Evolutionary conservation across 2,888 invertebrate species (phyloP).

Genomic region (Eupithecia inturbata): DNA sequence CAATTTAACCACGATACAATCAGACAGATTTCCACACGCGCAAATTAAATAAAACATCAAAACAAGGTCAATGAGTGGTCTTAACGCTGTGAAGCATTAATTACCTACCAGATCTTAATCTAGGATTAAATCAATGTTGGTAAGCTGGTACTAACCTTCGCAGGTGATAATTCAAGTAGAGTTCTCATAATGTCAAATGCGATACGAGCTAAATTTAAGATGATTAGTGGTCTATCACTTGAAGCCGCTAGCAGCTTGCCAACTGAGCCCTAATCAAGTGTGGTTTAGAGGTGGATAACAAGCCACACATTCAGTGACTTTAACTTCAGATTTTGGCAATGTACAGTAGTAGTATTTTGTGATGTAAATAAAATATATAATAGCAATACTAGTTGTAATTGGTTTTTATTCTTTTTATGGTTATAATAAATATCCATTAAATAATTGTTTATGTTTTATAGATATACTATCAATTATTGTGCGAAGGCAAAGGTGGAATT

Average conservation of each 20-base stretch:
- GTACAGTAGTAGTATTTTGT: background rate
- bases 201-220: background rate
- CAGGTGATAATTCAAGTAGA: slow-evolving; percentile 1
- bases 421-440: no score
- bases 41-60: background rate
- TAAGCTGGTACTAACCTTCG: background rate
- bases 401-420: no score
- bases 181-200: background rate
- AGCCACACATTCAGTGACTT: background rate
- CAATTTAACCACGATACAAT: no score
- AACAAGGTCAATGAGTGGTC: background rate
- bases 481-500: background rate
- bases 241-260: background rate
- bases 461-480: background rate
- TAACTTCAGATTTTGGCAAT: background rate
- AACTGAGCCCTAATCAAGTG: background rate
- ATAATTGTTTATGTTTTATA: no score
- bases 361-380: background rate
- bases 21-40: no score
- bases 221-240: slow-evolving; percentile 14
- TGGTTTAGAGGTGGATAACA: background rate
- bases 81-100: background rate
- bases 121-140: background rate
- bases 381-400: background rate
- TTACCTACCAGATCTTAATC: background rate